A percentile compares a stretch with the other conserved stretches of the same genome.
These are phyloP conservation scores for Sebastes schlegelii DNA, from an alignment of 2,113 vertebrate species.

Conservation along the genomic window DNA sequence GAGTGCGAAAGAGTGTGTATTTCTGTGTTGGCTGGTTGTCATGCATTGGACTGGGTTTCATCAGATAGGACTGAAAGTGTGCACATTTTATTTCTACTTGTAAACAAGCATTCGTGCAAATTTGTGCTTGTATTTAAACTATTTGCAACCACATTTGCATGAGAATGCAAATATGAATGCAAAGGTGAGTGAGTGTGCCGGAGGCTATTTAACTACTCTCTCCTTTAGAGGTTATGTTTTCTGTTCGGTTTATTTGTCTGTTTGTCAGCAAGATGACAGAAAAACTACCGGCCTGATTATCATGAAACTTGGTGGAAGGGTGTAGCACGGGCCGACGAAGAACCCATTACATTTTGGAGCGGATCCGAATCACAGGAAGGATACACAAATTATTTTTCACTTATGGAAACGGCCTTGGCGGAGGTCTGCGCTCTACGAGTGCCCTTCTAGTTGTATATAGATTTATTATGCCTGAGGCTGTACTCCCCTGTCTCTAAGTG, in stretches of 20 bases:
- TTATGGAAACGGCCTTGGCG: no score
- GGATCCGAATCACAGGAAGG: no score
- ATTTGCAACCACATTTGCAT: neutral
- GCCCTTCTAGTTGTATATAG: no score
- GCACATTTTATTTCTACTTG: neutral
- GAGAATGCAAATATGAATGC: constrained; percentile 10
- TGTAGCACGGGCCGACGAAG: no score
- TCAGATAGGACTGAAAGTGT: neutral
- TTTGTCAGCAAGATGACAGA: no score
- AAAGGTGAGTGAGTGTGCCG: neutral
- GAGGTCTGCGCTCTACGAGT: no score
- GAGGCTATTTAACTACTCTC: neutral
- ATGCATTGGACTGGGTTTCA: constrained; percentile 2
- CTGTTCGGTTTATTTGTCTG: no score
- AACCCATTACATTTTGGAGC: no score
- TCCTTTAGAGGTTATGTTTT: neutral
- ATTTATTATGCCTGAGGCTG: constrained; percentile 6
- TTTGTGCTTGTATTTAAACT: constrained; percentile 11
- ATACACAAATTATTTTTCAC: no score
- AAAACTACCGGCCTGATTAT: no score
- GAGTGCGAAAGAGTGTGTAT: constrained; percentile 6
- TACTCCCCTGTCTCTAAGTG: neutral
- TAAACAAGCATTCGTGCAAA: constrained; percentile 11
- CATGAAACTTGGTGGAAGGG: no score
- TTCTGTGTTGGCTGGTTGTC: neutral